Evolutionary conservation across 2,797 vertebrate genomes (phyloP), one percentile per base, ranked within the genome.

Genomic region (Sylvilagus floridanus): DNA sequence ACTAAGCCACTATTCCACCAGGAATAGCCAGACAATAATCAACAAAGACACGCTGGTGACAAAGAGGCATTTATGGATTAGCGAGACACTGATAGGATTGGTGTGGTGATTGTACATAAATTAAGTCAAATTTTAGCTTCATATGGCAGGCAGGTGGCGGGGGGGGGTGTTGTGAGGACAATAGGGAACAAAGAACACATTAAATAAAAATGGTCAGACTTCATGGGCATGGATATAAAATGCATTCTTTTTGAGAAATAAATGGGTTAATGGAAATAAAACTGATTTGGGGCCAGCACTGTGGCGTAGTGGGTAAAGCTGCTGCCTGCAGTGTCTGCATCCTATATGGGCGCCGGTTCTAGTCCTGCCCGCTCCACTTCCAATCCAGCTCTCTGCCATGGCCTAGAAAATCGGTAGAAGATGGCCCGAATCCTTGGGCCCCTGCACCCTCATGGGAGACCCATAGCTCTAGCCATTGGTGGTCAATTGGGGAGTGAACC

Each of bases 241-340:
- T 88, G 14, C 1, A n/a, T 81, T 86, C 8, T 68, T 77, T 57
- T 42, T 62, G 17, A 47, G 65, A 88, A 93, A 47, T 77, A 50
- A 62, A 63, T 54, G 26, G 5, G 4, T 62, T 90, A 84, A 60
- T 93, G 21, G 91, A 95, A 87, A 73, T 72, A 17, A 52, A 87
- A 68, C 24, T 81, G 19, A 37, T 37, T 37, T 37, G 37, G 37
- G 37, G 37, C 37, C 37, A 37, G 37, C 37, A 37, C 37, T 37
- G 37, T 37, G 37, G 37, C 37, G 4, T 37, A 37, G 37, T 37
- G 5, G 37, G 37, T 37, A 37, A 37, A 37, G 37, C 37, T 37
- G 37, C 37, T 4, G 4, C 37, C 37, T 37, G 37, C 37, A 37
- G 37, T 37, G 37, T 37, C 37, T 6, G 37, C 37, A 37, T 37